phyloP scores from a whole-genome alignment of 2,113 vertebrate genomes.

The Syrmaticus mikado region DNA sequence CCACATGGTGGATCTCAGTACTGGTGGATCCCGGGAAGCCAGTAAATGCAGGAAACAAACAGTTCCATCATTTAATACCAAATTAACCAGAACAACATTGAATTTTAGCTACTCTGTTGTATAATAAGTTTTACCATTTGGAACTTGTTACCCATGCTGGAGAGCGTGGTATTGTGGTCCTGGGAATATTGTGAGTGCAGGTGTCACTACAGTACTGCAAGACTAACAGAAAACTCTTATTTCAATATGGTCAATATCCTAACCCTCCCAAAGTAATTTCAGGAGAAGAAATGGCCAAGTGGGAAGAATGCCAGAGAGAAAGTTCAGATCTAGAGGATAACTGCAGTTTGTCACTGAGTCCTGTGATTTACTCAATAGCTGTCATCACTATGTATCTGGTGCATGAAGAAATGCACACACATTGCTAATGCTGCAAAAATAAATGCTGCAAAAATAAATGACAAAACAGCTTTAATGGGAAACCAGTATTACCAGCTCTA shows the following conservation, averaged over 20 bases:
- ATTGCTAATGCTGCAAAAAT: not conserved
- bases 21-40: not conserved
- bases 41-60: not conserved
- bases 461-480: slow-evolving; percentile 1
- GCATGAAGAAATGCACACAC: not conserved
- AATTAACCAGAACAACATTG: not conserved
- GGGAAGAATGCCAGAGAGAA: not conserved
- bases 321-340: not conserved
- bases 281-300: not conserved
- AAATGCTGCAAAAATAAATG: not conserved
- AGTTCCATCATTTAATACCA: not conserved
- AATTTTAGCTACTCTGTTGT: not conserved
- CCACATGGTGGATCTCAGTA: not conserved
- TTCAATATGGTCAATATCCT: not conserved
- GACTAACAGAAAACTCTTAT: not conserved
- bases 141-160: not conserved
- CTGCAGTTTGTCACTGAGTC: not conserved
- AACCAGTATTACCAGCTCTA: not conserved
- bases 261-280: not conserved
- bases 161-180: not conserved
- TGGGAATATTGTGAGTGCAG: not conserved
- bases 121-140: not conserved
- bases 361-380: not conserved
- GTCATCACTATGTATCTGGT: not conserved
- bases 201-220: not conserved